Evolutionary conservation across 2,888 invertebrate genomes (phyloP).

Genomic region (Eumacrocentrus americanus): DNA sequence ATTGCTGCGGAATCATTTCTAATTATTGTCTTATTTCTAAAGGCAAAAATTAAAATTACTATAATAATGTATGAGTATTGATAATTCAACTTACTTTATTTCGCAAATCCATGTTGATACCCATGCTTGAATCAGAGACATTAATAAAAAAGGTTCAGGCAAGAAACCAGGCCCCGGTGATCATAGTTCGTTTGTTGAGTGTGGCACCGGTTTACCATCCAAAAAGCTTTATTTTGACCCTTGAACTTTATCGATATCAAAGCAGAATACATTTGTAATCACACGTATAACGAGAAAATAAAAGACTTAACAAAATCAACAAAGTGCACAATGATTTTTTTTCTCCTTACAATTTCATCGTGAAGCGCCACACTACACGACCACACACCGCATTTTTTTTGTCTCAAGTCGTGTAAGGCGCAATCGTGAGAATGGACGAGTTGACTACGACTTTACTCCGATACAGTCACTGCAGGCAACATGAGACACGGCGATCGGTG

Average conservation of each 20-base stretch:
- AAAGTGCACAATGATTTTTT: not conserved
- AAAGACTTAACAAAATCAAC: not conserved
- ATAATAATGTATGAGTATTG: too few relatives aligned
- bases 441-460: too few relatives aligned
- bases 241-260: conserved; percentile 18
- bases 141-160: conserved; percentile 47
- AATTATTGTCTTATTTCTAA: too few relatives aligned
- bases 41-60: too few relatives aligned
- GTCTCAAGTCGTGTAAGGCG: not conserved
- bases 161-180: conserved; percentile 43
- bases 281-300: not conserved
- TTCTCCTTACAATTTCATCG: not conserved
- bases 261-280: conserved; percentile 22
- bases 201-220: conserved; percentile 16
- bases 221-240: conserved; percentile 19
- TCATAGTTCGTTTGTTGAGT: conserved; percentile 33
- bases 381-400: not conserved
- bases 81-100: conserved; percentile 42
- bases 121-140: conserved; percentile 45
- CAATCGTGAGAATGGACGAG: not conserved
- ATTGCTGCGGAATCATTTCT: not conserved
- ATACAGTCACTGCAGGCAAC: too few relatives aligned
- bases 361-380: not conserved
- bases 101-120: conserved; percentile 47
- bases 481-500: too few relatives aligned